phyloP scores from a whole-genome alignment of 2,113 vertebrate genomes.

The Riparia riparia region DNA sequence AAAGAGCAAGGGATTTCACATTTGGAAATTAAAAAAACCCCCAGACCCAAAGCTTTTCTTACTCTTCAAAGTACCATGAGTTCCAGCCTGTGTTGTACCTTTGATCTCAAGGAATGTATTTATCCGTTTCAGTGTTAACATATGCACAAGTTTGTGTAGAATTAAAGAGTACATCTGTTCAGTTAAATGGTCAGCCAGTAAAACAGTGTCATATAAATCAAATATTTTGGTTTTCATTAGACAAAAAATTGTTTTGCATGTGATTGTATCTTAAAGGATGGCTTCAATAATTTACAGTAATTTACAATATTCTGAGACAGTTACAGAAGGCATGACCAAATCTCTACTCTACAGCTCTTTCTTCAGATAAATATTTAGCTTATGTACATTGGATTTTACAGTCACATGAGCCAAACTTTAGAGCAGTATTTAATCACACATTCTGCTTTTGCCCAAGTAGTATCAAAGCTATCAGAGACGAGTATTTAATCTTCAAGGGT shows the following conservation, averaged over 20 bases:
- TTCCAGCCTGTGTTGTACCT: not conserved
- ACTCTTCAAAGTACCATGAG: not conserved
- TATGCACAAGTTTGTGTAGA: not conserved
- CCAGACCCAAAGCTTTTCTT: not conserved
- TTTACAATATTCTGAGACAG: not conserved
- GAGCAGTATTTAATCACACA: not conserved
- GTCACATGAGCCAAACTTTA: not conserved
- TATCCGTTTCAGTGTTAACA: not conserved
- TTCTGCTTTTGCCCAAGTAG: not conserved
- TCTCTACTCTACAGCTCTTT: not conserved
- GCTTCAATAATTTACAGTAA: not conserved
- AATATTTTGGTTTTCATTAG: not conserved
- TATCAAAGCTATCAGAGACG: not conserved
- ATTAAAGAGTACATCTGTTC: not conserved
- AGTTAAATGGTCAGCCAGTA: slow-evolving; percentile 17
- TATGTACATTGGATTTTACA: not conserved
- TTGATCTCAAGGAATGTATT: not conserved
- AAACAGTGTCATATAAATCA: not conserved
- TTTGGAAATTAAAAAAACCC: not conserved
- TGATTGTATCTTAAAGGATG: not conserved
- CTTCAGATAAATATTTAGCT: not conserved
- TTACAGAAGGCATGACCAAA: not conserved
- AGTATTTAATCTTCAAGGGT: not conserved
- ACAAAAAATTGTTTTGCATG: not conserved
- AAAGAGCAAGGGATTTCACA: not conserved